Evolutionary conservation across 2,797 vertebrate genomes (phyloP), one percentile per base, ranked within the genome.

Genomic region (Varecia variegata): DNA sequence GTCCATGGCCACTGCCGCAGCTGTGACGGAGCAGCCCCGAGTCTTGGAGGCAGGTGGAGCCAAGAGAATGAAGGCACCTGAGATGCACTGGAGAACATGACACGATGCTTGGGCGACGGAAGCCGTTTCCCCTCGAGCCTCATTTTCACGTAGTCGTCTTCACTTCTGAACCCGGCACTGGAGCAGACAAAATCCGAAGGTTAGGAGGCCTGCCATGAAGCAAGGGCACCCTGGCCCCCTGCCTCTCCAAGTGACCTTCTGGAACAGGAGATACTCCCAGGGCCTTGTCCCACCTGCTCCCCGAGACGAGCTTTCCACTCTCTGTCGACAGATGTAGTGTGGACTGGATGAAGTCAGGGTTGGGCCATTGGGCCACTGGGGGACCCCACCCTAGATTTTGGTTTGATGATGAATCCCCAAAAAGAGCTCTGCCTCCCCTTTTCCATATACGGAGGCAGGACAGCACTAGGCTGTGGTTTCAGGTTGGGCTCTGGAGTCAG

Each of bases 1-100:
- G 56, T 17, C 32, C 1, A 15, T 5, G 3, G 40, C 27, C 45
- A 30, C 3, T 7, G 0, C 52, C 25, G 5, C 20, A 40, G 32
- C 47, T 5, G 2, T 67, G n/a, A 35, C 2, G 21, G 89, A 58
- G 27, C 27, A 50, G 25, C 32, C 50, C 83, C 38, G 35, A 15
- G 0, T 68, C 43, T 25, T 7, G 2, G 9, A 85, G 27, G 30
- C 47, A 73, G 70, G 25, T 6, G 17, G 93, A 62, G n/a, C 38
- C n/a, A 23, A 52, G 50, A 76, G 38, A 90, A 83, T 3, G 52
- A 65, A 12, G 20, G 13, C 15, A 32, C 18, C 70, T 52, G 45
- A 92, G 43, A 50, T 25, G 14, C 1, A 2, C 7, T 50, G 13
- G 32, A 56, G 25, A 38, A 43, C 45, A 27, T 32, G 43, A 45